These are phyloP conservation scores for Bombus superbus DNA, from an alignment of 1,140 invertebrate genomes.

Conservation along the genomic window DNA sequence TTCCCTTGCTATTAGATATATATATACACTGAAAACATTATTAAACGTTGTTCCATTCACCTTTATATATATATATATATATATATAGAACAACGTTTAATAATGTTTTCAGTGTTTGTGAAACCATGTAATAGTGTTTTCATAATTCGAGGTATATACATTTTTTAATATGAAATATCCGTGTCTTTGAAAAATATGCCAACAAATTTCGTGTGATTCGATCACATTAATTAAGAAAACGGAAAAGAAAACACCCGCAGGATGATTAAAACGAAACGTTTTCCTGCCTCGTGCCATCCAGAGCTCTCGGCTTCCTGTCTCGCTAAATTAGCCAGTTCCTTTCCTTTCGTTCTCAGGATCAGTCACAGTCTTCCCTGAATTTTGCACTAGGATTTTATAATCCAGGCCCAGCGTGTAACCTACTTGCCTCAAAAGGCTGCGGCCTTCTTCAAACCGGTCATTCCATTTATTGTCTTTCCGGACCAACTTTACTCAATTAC, in stretches of 20 bases:
- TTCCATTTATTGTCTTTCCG: conserved; percentile 13
- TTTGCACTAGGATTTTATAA: conserved; percentile 20
- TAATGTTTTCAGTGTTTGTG: no score
- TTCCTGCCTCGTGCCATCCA: no score
- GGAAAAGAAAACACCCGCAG: no score
- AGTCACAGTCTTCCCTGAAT: not conserved
- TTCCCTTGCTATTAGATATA: no score
- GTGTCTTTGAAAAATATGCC: no score
- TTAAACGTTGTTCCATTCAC: no score
- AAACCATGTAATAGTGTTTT: no score
- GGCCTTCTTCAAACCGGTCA: conserved; percentile 4
- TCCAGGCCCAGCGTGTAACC: conserved; percentile 16
- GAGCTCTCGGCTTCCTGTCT: not conserved
- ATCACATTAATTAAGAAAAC: not conserved
- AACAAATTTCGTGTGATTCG: not conserved
- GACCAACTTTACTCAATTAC: not conserved
- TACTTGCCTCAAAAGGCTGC: conserved; percentile 18
- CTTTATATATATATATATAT: no score
- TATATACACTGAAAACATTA: no score
- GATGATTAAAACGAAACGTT: not conserved
- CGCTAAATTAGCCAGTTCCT: not conserved
- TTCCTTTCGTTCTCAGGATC: not conserved
- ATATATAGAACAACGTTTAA: no score
- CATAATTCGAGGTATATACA: no score
- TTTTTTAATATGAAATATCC: no score